Evolutionary conservation across 2,113 vertebrate species (phyloP), one percentile per base, ranked within the genome.

Genomic region (Peucedramus taeniatus): DNA sequence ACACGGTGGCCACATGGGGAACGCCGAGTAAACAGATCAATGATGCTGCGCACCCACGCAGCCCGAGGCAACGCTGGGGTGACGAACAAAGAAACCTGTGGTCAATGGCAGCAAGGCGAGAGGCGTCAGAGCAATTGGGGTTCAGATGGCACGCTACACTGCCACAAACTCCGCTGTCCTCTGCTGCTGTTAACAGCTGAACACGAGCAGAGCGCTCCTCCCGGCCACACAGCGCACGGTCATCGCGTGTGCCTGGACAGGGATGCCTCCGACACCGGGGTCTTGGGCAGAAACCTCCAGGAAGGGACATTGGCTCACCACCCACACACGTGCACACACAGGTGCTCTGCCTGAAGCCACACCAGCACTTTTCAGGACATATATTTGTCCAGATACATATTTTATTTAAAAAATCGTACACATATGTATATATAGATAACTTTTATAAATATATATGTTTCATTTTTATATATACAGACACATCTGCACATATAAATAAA

Each of bases 191-290:
- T 3, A 47, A 27, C 59, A 45, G 53, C 47, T 39, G 14, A 51
- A 40, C 54, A 8, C 4, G 4, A 59, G 45, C 53, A 42, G 68
- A 45, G 42, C 3, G 11, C 35, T 68, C 35, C 54, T 63, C 60
- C 74, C 1, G 7, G 65, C 50, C 15, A 5, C 13, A 12, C 3
- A 1, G 47, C 30, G 61, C 1, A 0, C 0, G 2, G 53, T 3
- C 19, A 28, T 24, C 0, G 1, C 0, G 0, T 10, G 19, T 24
- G 47, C 66, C 59, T 0, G 0, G 21, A 5, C 0, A 31, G 49
- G 53, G 44, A 47, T 54, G 45, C 35, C 85, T 54, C 39, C 0
- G 1, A 11, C 78, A 53, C 0, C 0, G 6, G n/a, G 15, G 8
- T 69, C 50, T 17, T 8, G 27, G 28, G 30, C 35, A 85, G 61